A percentile compares a stretch with the other conserved stretches of the same genome.
phyloP scores from a whole-genome alignment of 2,797 vertebrate species.

The Chelon labrosus region DNA sequence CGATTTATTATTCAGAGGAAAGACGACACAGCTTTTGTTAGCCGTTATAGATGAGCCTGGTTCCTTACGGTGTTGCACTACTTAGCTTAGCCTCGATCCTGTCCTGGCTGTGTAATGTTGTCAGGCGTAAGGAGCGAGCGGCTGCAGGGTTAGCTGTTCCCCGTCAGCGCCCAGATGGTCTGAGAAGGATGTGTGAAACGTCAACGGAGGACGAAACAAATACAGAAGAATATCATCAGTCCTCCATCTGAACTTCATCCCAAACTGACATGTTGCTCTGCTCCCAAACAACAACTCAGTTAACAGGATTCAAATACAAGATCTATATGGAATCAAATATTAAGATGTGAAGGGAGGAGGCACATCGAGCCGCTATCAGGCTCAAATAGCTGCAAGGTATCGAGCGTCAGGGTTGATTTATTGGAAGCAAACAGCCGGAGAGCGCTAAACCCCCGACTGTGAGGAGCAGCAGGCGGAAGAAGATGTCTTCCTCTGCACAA shows the following conservation, averaged over 20 bases:
- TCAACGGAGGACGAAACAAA: conserved; percentile 34
- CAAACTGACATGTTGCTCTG: background rate
- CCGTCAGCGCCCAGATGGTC: conserved; percentile 66
- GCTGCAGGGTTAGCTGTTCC: conserved; percentile 50
- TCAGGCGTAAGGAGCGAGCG: conserved; percentile 44
- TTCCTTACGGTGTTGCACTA: background rate
- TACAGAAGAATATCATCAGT: conserved; percentile 2
- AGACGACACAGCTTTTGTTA: too few relatives aligned
- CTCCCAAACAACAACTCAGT: background rate
- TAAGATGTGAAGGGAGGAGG: background rate
- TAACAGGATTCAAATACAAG: conserved; percentile 19
- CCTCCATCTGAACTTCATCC: too few relatives aligned
- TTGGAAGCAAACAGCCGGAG: conserved; percentile 32
- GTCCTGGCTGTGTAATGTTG: conserved; percentile 15
- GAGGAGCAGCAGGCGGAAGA: conserved; percentile 30
- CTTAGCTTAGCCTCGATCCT: conserved; percentile 8
- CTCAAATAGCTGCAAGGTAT: conserved; percentile 46
- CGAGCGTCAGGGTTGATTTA: conserved; percentile 41
- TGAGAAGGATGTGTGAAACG: conserved; percentile 60
- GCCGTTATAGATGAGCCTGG: background rate
- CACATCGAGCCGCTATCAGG: background rate
- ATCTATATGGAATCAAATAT: conserved; percentile 8
- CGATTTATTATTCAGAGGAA: too few relatives aligned
- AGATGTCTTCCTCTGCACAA: conserved; percentile 32
- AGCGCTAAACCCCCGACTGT: conserved; percentile 16